Conservation (phyloP, 2,888 invertebrate genomes). For the Pardosa pseudoannulata region DNA sequence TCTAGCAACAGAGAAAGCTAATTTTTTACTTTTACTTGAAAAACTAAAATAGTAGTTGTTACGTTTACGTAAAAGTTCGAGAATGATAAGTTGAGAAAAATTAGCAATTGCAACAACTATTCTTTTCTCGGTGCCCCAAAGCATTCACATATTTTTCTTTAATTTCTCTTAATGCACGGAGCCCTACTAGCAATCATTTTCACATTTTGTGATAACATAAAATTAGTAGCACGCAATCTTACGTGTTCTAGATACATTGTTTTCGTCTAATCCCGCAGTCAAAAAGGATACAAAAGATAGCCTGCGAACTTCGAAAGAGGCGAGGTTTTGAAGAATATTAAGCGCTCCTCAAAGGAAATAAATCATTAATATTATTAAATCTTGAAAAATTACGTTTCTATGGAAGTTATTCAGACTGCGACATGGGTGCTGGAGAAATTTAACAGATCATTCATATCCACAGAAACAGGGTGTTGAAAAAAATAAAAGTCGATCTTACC, state of each 20-base stretch:
- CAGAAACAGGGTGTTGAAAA: no score
- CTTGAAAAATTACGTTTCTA: not conserved
- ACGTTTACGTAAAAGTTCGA: no score
- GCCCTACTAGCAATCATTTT: not conserved
- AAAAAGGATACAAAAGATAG: not conserved
- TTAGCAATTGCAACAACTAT: no score
- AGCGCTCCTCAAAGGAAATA: not conserved
- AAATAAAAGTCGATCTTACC: no score
- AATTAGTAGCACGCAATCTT: not conserved
- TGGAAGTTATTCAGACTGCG: not conserved
- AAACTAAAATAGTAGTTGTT: no score
- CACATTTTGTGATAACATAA: slow-evolving; percentile 2
- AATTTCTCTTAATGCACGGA: not conserved
- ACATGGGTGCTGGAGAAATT: no score
- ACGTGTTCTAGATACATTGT: not conserved
- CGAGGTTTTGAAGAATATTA: not conserved
- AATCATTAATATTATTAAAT: not conserved
- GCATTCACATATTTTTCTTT: no score
- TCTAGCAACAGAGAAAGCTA: no score
- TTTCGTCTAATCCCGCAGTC: slow-evolving; percentile 1
- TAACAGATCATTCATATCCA: no score
- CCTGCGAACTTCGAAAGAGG: not conserved
- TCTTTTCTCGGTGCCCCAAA: no score
- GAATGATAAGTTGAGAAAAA: no score
- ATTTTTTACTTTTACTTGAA: no score